Evolutionary conservation across 1,140 invertebrate species (phyloP).

Genomic region (Brachystomella parvula): DNA sequence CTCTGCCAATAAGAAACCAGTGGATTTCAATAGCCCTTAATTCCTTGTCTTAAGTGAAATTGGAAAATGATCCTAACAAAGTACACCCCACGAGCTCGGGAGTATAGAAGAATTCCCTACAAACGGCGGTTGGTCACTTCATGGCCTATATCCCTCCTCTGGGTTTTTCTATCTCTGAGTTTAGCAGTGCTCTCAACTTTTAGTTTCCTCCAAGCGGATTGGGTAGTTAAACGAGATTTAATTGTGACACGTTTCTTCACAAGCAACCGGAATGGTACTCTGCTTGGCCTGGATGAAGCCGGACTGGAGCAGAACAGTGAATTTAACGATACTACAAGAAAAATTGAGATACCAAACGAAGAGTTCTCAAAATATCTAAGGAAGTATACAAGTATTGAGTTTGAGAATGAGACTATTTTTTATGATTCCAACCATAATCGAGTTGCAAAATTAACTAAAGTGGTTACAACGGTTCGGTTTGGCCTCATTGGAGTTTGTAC

Average conservation of each 20-base stretch:
- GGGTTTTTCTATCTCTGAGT: conserved; percentile 25
- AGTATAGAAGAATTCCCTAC: background rate
- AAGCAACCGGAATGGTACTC: no score
- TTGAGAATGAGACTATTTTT: background rate
- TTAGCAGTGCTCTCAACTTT: conserved; percentile 26
- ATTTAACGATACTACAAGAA: background rate
- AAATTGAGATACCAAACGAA: background rate
- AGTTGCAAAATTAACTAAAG: conserved; percentile 23
- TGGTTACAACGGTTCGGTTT: conserved; percentile 27
- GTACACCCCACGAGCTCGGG: no score
- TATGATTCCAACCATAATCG: background rate
- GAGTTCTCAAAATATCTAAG: background rate
- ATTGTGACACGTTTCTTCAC: conserved; percentile 21
- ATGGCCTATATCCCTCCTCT: conserved; percentile 29
- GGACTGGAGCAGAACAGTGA: background rate
- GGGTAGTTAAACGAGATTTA: conserved; percentile 30
- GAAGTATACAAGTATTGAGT: conserved; percentile 5
- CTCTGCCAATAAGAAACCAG: no score
- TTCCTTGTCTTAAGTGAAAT: no score
- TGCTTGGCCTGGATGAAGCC: background rate
- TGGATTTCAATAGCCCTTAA: no score
- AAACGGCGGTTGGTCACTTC: conserved; percentile 19
- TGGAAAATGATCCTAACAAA: no score
- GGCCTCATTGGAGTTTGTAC: conserved; percentile 32
- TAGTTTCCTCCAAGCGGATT: conserved; percentile 33